Percentiles rank a stretch among this genome's conserved stretches.
phyloP scores from a whole-genome alignment of 1,140 invertebrate genomes.

The Hesperophylax magnus region DNA sequence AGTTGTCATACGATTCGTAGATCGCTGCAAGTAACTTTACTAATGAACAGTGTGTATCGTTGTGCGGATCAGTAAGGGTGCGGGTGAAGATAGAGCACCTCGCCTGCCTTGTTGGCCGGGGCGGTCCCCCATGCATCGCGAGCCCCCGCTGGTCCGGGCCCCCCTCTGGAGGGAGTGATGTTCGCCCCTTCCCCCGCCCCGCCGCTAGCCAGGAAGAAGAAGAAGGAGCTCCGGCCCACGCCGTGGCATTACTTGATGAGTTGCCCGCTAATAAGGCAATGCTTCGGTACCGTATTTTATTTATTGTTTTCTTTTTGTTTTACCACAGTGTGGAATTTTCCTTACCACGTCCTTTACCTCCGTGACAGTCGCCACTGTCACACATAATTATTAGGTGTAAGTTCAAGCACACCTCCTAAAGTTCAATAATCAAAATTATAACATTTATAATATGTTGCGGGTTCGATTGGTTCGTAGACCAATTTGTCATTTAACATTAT shows the following conservation, averaged over 20 bases:
- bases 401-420: too few relatives aligned
- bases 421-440: too few relatives aligned
- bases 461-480: too few relatives aligned
- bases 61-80: too few relatives aligned
- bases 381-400: too few relatives aligned
- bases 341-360: too few relatives aligned
- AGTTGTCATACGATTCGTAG: too few relatives aligned
- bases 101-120: not conserved
- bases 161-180: conserved; percentile 58
- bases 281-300: conserved; percentile 69
- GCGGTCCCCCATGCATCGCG: conserved; percentile 52
- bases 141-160: conserved; percentile 64
- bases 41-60: too few relatives aligned
- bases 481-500: too few relatives aligned
- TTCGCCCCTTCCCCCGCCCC: conserved; percentile 61
- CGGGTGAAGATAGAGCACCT: not conserved
- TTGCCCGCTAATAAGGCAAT: conserved; percentile 73
- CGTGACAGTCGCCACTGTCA: too few relatives aligned
- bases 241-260: conserved; percentile 72
- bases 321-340: not conserved
- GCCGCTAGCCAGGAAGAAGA: conserved; percentile 63
- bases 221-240: conserved; percentile 67
- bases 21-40: too few relatives aligned
- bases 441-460: too few relatives aligned
- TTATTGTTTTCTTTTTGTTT: conserved; percentile 18